Base-by-base conservation (phyloP, 2,888 invertebrate species). In the Phlogophora meticulosa region DNA sequence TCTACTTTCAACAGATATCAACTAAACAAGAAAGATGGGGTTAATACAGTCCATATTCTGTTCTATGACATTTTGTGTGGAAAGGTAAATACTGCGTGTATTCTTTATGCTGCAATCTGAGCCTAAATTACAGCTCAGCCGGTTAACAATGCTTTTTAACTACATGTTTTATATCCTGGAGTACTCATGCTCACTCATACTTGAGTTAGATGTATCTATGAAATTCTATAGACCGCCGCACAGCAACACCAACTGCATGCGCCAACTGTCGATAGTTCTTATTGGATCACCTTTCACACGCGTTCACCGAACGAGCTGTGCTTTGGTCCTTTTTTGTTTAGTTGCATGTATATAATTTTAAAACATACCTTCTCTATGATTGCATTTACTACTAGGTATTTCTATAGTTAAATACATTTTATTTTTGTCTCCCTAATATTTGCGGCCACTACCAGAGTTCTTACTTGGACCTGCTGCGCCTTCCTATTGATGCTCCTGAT, bases 391-490 rank as follows among this genome's bases (percentile, higher is more conserved):
- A n/a, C n/a, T n/a, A n/a, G n/a, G n/a, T 10, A 28, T 11, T 58
- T 57, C 2, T 11, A 22, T 52, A 1, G 1, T 13, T 22, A 11
- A 34, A 24, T 34, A 34, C 20, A 28, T 57, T 20, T 57, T 28
- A n/a, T 57, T 28, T 57, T 15, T 15, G 11, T 22, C 11, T n/a
- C 24, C 45, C 4, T 42, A 22, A 53, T n/a, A 22, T 24, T 49
- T 43, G 5, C 38, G 34, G 4, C 34, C n/a, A 24, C 7, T 48
- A 13, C 40, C 82, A 94, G 94, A 82, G 91, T 94, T 7, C 81
- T 94, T 5, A 93, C 94, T 17, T 94, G 94, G 94, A 86, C 92
- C 0, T 93, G 93, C 79, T 94, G 94, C 72, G 94, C 94, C 2
- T 92, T 93, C 58, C 81, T 94, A 2, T 77, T 95, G 40, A 91